These are phyloP conservation scores for Agrypnus murinus DNA, from an alignment of 2,888 invertebrate genomes.

Conservation along the genomic window DNA sequence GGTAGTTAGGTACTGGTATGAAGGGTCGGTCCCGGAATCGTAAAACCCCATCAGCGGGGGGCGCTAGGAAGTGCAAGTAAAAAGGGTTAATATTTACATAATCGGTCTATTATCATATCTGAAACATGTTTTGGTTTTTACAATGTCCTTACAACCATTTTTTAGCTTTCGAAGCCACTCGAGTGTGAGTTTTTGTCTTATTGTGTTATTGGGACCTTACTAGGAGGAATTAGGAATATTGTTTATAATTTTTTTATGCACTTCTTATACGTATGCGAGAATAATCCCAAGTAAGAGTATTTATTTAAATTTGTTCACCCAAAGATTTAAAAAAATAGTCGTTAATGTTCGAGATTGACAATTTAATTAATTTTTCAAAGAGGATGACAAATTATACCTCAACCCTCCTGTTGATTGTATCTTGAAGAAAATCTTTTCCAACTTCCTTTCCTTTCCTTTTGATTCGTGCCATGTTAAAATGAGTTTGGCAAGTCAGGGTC, in stretches of 20 bases:
- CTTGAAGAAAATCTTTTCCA: background rate
- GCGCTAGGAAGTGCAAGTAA: conserved; percentile 54
- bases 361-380: conserved; percentile 36
- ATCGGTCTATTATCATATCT: conserved; percentile 66
- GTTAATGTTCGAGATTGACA: conserved; percentile 34
- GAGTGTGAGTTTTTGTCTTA: conserved; percentile 65
- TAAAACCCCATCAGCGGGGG: conserved; percentile 38
- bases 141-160: conserved; percentile 54
- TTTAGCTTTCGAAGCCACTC: conserved; percentile 58
- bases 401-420: conserved; percentile 30
- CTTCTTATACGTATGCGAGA: no score
- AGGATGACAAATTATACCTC: conserved; percentile 36
- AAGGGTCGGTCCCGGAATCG: conserved; percentile 16
- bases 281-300: no score
- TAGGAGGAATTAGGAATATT: no score
- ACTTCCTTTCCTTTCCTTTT: conserved; percentile 23
- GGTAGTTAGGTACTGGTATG: conserved; percentile 31
- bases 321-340: no score
- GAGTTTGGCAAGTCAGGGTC: conserved; percentile 39
- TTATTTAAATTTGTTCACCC: no score
- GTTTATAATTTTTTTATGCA: no score
- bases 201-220: conserved; percentile 39
- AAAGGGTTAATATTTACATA: conserved; percentile 65
- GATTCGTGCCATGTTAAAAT: conserved; percentile 27
- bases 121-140: conserved; percentile 64